Evolutionary conservation across 2,888 invertebrate species (phyloP).

Genomic region (Nesidiocoris tenuis): DNA sequence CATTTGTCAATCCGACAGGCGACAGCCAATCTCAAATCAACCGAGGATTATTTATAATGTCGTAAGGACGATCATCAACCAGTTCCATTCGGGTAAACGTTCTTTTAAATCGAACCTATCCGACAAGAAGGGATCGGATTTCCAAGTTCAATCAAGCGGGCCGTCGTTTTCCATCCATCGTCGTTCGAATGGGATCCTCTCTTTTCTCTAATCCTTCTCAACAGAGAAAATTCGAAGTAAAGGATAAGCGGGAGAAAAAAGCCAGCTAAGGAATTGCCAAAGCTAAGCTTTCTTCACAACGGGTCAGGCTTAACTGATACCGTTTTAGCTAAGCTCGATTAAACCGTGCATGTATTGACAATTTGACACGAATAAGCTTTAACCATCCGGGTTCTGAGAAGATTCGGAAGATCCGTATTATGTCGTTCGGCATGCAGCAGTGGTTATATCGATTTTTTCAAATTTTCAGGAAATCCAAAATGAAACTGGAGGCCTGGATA

Average conservation of each 20-base stretch:
- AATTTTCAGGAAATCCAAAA: no score
- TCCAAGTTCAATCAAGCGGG: not conserved
- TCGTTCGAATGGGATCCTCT: not conserved
- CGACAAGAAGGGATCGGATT: not conserved
- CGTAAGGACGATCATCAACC: not conserved
- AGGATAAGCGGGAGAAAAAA: not conserved
- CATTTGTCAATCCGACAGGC: no score
- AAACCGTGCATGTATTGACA: not conserved
- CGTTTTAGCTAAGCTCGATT: not conserved
- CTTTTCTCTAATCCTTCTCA: not conserved
- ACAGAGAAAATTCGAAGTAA: not conserved
- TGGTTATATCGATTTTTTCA: no score
- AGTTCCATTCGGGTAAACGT: not conserved
- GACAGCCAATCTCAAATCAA: not conserved
- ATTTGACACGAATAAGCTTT: no score
- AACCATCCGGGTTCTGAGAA: no score
- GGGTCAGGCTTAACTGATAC: not conserved
- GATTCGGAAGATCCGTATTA: no score
- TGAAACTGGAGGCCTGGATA: no score
- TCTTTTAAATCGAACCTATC: not conserved
- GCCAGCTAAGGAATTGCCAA: not conserved
- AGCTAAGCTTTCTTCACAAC: not conserved
- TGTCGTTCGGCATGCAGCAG: no score
- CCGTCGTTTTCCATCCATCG: not conserved
- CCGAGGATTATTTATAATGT: not conserved